Evolutionary conservation across 2,888 invertebrate species (phyloP), one percentile per base, ranked within the genome.

Genomic region (Dusona sp.): DNA sequence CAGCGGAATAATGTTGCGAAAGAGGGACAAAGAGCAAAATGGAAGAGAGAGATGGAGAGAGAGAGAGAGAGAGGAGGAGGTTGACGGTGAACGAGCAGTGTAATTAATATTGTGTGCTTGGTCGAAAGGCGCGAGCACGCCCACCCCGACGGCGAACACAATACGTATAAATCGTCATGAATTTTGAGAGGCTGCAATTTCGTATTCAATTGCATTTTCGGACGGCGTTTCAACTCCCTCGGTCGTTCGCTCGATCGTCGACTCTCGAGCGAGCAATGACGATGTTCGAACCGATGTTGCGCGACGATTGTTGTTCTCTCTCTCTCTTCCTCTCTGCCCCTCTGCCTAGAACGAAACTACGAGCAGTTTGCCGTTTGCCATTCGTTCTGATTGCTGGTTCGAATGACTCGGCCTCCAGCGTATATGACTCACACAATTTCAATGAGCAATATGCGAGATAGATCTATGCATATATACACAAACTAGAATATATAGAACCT

Each of bases 91-190:
- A 85, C 75, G 83, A 82, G 80, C 85, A 74, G 73, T 88, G 90
- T 89, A 91, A 92, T 92, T 92, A 92, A 91, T 91, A 90, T 89
- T 89, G 87, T 88, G 88, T 88, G 82, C 81, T 88, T 88, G 87
- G 88, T 85, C 88, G 88, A 88, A 84, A 84, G 86, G 87, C 87
- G 84, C 87, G 88, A 85, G 86, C 88, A 90, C 91, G 91, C 92
- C 92, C 91, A 91, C 88, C 82, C 87, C 90, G 86, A 88, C 80
- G 89, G 85, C 81, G 88, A 90, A 90, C 89, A 92, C 92, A 91
- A 91, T 91, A 89, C 90, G 89, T 89, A 92, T 92, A 92, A 92
- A 92, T 92, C 92, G 92, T 91, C 90, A 92, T 92, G 92, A 92
- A 92, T 92, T 92, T 92, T 92, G 91, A 92, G 90, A 91, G 92